Evolutionary conservation across 2,888 invertebrate genomes (phyloP).

Genomic region (Rotaria macrura): DNA sequence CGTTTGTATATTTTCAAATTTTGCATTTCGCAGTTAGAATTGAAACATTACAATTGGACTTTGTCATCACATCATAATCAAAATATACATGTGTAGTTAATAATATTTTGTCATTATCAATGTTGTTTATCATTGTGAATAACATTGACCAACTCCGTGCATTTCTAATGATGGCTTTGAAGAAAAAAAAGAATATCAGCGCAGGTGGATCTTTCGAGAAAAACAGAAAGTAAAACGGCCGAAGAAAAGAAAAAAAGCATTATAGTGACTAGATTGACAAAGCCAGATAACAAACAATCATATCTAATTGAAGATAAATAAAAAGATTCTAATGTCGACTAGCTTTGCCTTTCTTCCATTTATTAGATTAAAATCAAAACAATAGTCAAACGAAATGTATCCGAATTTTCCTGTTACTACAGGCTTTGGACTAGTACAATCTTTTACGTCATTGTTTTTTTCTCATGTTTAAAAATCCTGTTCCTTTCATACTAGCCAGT

Average conservation of each 20-base stretch:
- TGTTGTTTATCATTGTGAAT: background rate
- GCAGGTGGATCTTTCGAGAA: background rate
- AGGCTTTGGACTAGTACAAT: background rate
- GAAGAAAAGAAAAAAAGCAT: too few species aligned
- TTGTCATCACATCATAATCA: too few species aligned
- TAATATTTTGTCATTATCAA: too few species aligned
- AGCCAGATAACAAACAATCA: background rate
- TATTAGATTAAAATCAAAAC: background rate
- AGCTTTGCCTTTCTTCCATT: background rate
- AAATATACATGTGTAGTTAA: too few species aligned
- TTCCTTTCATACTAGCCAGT: background rate
- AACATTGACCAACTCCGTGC: background rate
- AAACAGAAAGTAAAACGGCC: background rate
- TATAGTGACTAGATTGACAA: background rate
- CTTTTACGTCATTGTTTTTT: background rate
- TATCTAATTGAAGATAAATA: background rate
- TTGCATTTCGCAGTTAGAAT: too few species aligned
- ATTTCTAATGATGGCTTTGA: background rate
- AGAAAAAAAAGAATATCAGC: background rate
- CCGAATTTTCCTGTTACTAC: background rate
- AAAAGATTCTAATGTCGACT: background rate
- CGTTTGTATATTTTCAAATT: too few species aligned
- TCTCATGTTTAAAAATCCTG: background rate
- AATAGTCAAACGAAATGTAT: background rate
- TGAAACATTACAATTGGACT: too few species aligned